phyloP scores from a whole-genome alignment of 2,113 vertebrate genomes.

The Pseudorectes ferrugineus region DNA sequence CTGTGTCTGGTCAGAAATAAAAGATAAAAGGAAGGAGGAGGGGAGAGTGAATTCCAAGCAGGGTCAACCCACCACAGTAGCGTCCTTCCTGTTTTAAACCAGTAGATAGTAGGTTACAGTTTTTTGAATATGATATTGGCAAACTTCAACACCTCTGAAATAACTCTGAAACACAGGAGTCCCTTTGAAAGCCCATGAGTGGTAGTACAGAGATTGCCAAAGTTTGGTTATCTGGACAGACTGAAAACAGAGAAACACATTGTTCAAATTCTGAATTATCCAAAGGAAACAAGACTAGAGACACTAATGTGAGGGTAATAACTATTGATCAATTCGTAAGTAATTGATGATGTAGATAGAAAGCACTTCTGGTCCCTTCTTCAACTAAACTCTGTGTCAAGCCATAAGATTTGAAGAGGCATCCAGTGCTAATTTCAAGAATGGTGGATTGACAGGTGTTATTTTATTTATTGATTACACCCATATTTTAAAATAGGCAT shows the following conservation, averaged over 20 bases:
- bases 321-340: not conserved
- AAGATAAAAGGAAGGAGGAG: not conserved
- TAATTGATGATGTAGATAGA: not conserved
- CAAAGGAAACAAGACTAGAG: not conserved
- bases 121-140: not conserved
- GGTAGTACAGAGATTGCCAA: not conserved
- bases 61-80: not conserved
- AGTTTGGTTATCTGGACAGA: not conserved
- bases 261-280: not conserved
- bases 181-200: not conserved
- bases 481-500: not conserved
- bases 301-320: not conserved
- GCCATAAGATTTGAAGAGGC: not conserved
- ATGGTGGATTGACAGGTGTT: accelerated
- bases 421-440: not conserved
- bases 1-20: not conserved
- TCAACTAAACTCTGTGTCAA: not conserved
- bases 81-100: not conserved
- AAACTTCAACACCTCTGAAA: not conserved
- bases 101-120: not conserved
- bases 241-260: not conserved
- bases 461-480: not conserved
- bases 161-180: not conserved
- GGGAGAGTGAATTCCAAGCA: not conserved
- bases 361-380: not conserved